Conservation (phyloP, 1,140 invertebrate genomes). For the Drosophila repleta region DNA sequence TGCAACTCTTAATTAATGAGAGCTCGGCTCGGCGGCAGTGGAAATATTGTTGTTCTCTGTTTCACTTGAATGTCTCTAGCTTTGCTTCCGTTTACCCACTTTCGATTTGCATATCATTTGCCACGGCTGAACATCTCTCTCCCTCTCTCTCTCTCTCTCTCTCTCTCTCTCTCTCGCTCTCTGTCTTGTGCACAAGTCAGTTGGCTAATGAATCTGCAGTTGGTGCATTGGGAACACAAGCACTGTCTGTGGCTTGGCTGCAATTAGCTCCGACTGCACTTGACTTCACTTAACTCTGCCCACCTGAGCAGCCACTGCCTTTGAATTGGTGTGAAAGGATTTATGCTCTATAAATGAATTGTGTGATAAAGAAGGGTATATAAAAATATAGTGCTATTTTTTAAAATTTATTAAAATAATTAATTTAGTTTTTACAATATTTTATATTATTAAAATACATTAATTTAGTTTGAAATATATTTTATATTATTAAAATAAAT, state of each 20-base stretch:
- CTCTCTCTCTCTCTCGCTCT: background rate
- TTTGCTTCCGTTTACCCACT: background rate
- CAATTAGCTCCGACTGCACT: constrained; percentile 57
- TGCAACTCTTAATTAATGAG: constrained; percentile 66
- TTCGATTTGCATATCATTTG: constrained; percentile 44
- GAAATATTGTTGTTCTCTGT: constrained; percentile 4
- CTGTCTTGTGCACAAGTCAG: constrained; percentile 19
- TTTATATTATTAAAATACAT: too few relatives aligned
- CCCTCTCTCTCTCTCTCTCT: background rate
- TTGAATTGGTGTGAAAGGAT: constrained; percentile 32
- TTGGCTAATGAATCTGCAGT: constrained; percentile 58
- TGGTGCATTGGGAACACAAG: constrained; percentile 39
- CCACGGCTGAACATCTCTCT: background rate
- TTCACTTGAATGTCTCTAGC: constrained; percentile 15
- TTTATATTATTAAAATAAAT: too few relatives aligned
- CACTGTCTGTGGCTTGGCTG: constrained; percentile 50
- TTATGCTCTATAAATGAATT: background rate
- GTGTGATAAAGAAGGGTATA: background rate
- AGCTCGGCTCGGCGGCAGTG: constrained; percentile 16
- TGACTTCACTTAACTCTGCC: constrained; percentile 35
- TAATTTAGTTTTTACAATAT: too few relatives aligned
- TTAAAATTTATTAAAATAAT: too few relatives aligned
- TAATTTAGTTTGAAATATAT: too few relatives aligned
- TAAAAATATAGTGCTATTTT: background rate
- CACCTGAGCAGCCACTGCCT: constrained; percentile 6